Base-by-base conservation (phyloP, 2,888 invertebrate species). In the Lycophotia porphyrea region DNA sequence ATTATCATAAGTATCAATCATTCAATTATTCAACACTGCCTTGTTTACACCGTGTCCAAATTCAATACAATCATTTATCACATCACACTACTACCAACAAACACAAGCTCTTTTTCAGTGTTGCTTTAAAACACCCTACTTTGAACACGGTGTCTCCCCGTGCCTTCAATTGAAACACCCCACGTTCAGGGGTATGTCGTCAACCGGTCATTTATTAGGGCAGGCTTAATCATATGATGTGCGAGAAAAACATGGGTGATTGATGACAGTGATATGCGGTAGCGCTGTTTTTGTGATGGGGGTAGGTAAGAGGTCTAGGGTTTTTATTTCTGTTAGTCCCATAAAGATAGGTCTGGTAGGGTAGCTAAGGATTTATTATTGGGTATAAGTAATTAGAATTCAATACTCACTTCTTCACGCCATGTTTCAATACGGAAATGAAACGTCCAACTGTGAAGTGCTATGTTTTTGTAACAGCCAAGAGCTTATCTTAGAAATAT, bases 221-320 rank as follows among this genome's bases (percentile, higher is more conserved):
- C 49, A 71, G 64, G 65, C 65, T 82, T 80, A 74, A 58, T 58
- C 78, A 71, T 60, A 71, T 68, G 71, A 65, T 70, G 72, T 49
- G 67, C 0, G 42, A 60, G 71, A 74, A 84, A 84, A 82, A 75
- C 63, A 55, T 31, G 42, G 21, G 27, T 84, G 84, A 85, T 78
- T 85, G 79, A 84, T 82, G 78, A 44, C 42, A 24, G 31, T 74
- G 55, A 52, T 74, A 69, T 65, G 34, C 47, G 60, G 49, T 66
- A 39, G 36, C 58, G 42, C 31, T 61, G 61, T 78, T 85, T 82
- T 85, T 82, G 34, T 74, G n/a, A 69, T 49, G 21, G 58, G 24
- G 39, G 34, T 60, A 13, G 47, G 24, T 27, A 31, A 27, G 2
- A n/a, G 24, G 34, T n/a, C 9, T 18, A 39, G 39, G 2, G 5